These are phyloP conservation scores for Danio kyathit DNA, from an alignment of 2,797 vertebrate species.

Conservation along the genomic window DNA sequence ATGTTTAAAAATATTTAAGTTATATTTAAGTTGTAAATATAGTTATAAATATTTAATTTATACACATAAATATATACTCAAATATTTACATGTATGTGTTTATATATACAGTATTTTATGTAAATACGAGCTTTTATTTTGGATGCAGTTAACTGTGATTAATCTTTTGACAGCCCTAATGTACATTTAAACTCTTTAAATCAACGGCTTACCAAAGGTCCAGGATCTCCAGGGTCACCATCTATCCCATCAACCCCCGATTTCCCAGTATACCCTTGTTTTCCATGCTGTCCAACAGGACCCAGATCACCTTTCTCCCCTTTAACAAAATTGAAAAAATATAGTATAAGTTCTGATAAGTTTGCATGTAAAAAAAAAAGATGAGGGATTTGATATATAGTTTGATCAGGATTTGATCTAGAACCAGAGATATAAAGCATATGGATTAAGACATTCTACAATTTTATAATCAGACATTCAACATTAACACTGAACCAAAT, in stretches of 20 bases:
- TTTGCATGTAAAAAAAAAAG: not conserved
- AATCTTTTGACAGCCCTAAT: not conserved
- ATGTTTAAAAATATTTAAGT: too few relatives aligned
- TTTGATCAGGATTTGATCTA: not conserved
- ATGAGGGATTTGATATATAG: not conserved
- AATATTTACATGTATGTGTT: too few relatives aligned
- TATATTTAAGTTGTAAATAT: too few relatives aligned
- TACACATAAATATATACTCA: too few relatives aligned
- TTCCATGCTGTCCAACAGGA: conserved; percentile 60
- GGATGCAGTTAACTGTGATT: too few relatives aligned
- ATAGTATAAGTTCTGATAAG: not conserved
- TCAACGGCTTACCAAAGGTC: conserved; percentile 64
- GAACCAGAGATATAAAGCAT: not conserved
- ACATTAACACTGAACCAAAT: not conserved
- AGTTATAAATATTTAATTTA: too few relatives aligned
- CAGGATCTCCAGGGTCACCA: conserved; percentile 67
- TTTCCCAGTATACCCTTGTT: conserved; percentile 66
- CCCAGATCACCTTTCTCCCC: conserved; percentile 72
- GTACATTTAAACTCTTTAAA: not conserved
- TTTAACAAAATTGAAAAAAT: conserved; percentile 54
- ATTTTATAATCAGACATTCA: not conserved
- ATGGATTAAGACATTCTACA: not conserved
- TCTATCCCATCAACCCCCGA: conserved; percentile 64
- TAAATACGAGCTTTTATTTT: too few relatives aligned
- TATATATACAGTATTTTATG: too few relatives aligned